Evolutionary conservation across 2,888 invertebrate species (phyloP).

Genomic region (Anaspis maculata): DNA sequence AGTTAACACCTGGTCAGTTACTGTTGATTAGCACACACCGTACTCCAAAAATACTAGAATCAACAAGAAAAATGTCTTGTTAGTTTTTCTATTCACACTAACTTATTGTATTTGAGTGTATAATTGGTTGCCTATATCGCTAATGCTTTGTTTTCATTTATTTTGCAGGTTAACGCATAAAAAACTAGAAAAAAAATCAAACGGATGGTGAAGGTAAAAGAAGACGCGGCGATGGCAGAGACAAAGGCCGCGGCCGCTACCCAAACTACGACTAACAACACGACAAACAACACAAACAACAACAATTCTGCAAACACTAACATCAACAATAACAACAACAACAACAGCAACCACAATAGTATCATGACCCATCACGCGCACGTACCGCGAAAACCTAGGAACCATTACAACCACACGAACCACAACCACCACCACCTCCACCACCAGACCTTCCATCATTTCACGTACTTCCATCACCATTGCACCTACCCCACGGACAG

Average conservation of each 20-base stretch:
- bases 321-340: slow-evolving; percentile 6
- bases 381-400: slow-evolving; percentile 26
- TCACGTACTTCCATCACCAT: slow-evolving; percentile 38
- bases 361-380: slow-evolving; percentile 9
- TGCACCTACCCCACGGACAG: slow-evolving; percentile 47
- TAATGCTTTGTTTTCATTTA: no score
- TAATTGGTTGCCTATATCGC: no score
- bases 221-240: slow-evolving; percentile 37
- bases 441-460: slow-evolving; percentile 42
- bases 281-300: slow-evolving; percentile 13
- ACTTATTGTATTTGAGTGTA: no score
- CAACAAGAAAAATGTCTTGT: no score
- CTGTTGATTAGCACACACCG: no score
- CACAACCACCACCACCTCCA: slow-evolving; percentile 46
- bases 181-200: no score
- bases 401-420: slow-evolving; percentile 41
- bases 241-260: slow-evolving; percentile 28
- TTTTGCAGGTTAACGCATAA: no score
- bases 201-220: slow-evolving; percentile 43
- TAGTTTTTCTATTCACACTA: no score
- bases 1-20: no score
- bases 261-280: slow-evolving; percentile 13
- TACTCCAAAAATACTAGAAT: no score
- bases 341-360: slow-evolving; percentile 8
- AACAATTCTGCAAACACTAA: slow-evolving; percentile 6